Evolutionary conservation across 2,797 vertebrate species (phyloP).

Genomic region (Sebastiscus albofasciatus): DNA sequence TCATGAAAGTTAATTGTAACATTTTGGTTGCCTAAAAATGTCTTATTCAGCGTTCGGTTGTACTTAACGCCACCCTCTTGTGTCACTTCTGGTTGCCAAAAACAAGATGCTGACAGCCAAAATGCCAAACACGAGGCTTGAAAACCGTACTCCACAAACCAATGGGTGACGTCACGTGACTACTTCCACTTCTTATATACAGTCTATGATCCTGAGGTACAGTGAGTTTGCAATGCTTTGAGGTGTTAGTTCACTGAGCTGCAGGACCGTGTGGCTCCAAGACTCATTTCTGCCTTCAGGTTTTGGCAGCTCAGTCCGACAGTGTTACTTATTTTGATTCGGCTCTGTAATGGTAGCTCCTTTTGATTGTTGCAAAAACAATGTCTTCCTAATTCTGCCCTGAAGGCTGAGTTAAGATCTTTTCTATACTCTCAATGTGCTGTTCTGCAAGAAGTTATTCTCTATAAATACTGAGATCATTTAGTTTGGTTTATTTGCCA

Average conservation of each 20-base stretch:
- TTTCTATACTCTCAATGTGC: fast-evolving
- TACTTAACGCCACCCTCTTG: too few relatives aligned
- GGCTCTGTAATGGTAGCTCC: not conserved
- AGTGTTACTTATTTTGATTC: not conserved
- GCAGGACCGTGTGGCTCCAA: not conserved
- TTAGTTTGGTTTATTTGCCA: not conserved
- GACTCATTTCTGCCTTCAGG: not conserved
- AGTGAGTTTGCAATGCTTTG: not conserved
- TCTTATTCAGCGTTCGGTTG: too few relatives aligned
- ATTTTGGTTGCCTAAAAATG: too few relatives aligned
- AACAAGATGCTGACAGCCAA: too few relatives aligned
- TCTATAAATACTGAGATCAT: not conserved
- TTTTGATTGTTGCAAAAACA: not conserved
- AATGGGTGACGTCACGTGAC: too few relatives aligned
- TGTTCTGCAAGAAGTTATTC: not conserved
- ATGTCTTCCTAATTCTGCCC: not conserved
- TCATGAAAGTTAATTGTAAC: too few relatives aligned
- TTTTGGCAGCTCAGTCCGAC: not conserved
- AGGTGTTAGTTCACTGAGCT: not conserved
- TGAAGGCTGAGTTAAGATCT: not conserved
- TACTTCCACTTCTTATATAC: too few relatives aligned
- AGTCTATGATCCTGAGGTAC: not conserved
- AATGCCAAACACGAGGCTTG: too few relatives aligned
- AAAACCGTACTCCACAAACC: too few relatives aligned
- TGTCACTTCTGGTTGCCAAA: too few relatives aligned